These are phyloP conservation scores for Monoplex corrugatus DNA, from an alignment of 2,888 invertebrate genomes.

Conservation along the genomic window DNA sequence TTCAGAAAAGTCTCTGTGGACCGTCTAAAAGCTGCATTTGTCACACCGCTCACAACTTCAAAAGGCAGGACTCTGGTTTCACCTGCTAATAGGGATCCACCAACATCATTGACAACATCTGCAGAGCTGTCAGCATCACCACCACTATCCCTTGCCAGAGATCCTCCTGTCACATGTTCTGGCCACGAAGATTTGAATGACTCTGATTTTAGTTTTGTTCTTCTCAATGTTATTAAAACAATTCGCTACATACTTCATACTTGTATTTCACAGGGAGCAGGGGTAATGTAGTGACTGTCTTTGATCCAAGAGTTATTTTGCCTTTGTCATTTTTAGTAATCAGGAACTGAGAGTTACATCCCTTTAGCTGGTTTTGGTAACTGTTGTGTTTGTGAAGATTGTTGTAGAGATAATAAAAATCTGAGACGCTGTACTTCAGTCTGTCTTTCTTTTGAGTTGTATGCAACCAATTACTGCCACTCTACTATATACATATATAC, in stretches of 20 bases:
- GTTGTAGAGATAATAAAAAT: no score
- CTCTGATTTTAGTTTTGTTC: neutral
- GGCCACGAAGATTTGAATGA: neutral
- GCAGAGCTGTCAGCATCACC: neutral
- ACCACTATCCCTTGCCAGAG: neutral
- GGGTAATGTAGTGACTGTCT: neutral
- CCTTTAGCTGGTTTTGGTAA: no score
- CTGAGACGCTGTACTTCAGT: no score
- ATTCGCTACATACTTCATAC: neutral
- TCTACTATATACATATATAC: no score
- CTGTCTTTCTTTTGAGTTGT: no score
- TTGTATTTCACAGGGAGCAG: neutral
- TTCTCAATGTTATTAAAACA: no score
- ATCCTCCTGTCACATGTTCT: neutral
- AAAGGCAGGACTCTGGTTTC: neutral
- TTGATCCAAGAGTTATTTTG: neutral
- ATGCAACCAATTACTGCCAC: no score
- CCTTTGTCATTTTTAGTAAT: no score
- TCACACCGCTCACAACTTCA: constrained; percentile 1
- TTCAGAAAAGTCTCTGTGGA: neutral
- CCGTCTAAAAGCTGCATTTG: constrained; percentile 2
- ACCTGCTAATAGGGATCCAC: neutral
- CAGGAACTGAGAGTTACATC: no score
- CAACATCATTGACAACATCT: neutral
- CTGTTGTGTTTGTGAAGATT: no score